phyloP scores from a whole-genome alignment of 2,113 vertebrate species.

The Syrmaticus mikado region DNA sequence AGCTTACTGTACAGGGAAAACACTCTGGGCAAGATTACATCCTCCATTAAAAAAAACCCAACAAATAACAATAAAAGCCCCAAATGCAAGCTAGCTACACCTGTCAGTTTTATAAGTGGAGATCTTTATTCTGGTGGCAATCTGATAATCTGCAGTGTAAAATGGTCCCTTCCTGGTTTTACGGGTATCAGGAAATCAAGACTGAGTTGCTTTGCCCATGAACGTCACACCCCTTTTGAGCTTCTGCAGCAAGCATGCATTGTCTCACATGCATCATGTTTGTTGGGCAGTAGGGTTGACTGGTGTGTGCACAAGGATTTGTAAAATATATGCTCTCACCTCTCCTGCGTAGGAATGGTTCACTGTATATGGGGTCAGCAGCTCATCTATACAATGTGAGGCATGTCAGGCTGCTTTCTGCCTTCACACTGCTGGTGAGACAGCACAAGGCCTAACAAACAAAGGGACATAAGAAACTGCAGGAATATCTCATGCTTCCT shows the following conservation, averaged over 20 bases:
- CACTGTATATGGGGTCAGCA: not conserved
- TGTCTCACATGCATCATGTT: not conserved
- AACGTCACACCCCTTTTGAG: not conserved
- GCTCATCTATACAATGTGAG: not conserved
- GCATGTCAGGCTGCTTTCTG: not conserved
- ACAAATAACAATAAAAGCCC: not conserved
- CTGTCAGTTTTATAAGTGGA: not conserved
- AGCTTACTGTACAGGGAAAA: not conserved
- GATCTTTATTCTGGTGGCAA: not conserved
- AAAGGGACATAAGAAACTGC: not conserved
- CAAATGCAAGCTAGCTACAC: not conserved
- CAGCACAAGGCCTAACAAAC: not conserved
- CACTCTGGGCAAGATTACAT: not conserved
- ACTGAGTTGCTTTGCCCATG: not conserved
- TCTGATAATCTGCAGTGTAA: not conserved
- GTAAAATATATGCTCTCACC: not conserved
- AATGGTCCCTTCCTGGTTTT: not conserved
- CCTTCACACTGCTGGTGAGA: not conserved
- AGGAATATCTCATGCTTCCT: not conserved
- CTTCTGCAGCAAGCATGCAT: not conserved
- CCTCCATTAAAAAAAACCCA: not conserved
- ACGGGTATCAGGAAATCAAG: not conserved
- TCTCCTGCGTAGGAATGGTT: not conserved
- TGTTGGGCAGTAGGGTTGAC: not conserved
- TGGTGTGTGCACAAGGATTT: accelerated